Evolutionary conservation across 2,888 invertebrate genomes (phyloP), one percentile per base, ranked within the genome.

Genomic region (Myopa testacea): DNA sequence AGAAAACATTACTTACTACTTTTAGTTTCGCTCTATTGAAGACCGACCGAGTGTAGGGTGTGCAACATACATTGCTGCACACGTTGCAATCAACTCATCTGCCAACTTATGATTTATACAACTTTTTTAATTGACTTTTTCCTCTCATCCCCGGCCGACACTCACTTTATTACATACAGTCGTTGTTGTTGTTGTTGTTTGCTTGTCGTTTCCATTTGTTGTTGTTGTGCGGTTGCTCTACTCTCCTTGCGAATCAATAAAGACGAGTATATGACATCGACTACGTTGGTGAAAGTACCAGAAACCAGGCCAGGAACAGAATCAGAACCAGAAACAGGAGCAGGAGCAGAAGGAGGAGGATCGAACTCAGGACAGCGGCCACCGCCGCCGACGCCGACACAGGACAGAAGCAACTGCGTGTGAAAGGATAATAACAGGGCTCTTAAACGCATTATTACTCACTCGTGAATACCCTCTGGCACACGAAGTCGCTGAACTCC

Each of bases 101-200:
- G 86, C 86, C 86, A 86, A 85, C 85, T 87, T 88, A 88, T 88
- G 87, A 88, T 88, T 88, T 88, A 88, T 88, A 87, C 86, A 87
- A 88, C 87, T 87, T 87, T 87, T 88, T 87, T 88, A 88, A 88
- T 88, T 88, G 87, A 88, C 87, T 88, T 88, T 87, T 88, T 88
- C 88, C 87, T 84, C 76, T 76, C 78, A 79, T 76, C 77, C 68
- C 69, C 50, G 40, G 50, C 37, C 58, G 62, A 60, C 45, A 14
- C 58, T 34, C 45, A 34, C 45, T 45, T 40, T 50, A 34, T 60
- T 62, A 58, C 69, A 69, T 10, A 65, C 26, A 37, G 65, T 34
- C 34, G 62, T 68, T 60, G 37, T 62, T 76, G 63, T 70, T 76
- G 62, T 45, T 50, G n/a, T 37, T 75, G 55, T 67, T 50, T 14